Evolutionary conservation across 2,888 invertebrate species (phyloP), one percentile per base, ranked within the genome.

Genomic region (Drosophila setosimentum): DNA sequence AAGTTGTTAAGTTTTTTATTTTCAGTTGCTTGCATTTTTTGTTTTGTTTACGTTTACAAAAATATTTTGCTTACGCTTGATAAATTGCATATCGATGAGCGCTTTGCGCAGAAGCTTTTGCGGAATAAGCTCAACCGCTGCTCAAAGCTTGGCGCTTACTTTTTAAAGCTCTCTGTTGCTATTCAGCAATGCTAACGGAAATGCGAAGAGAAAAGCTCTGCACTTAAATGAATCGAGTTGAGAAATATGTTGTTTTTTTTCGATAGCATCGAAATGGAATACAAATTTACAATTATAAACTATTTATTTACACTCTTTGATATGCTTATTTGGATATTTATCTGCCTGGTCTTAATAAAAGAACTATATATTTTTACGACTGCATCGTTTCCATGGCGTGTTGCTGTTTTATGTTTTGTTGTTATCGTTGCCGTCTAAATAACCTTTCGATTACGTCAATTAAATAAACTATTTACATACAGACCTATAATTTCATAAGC

Each of bases 391-490:
- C 4, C 29, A 58, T 54, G 24, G 48, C 48, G 51, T 63, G 57
- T 33, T 57, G 55, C 54, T 60, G 27, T 58, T 64, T 35, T 32
- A 13, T 60, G 61, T 65, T 27, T 64, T 64, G 24, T 73, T 58
- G n/a, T 66, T 67, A 49, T 62, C 45, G 69, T 68, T 71, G 67
- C 66, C 86, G 82, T 83, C 80, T 71, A 75, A 76, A 77, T 78
- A 87, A 87, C 83, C 82, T 83, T 83, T 77, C 80, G 74, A 85
- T 87, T 86, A 67, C 80, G 80, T 75, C 85, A 87, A 87, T 85
- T 83, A 82, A 78, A 76, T 78, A 80, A 77, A 75, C 80, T 74
- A 84, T 69, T 53, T 62, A 61, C 18, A 45, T 27, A 57, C n/a
- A 32, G n/a, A 37, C 62, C 60, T 80, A 74, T 86, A 82, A 86